Evolutionary conservation across 2,888 invertebrate genomes (phyloP).

Genomic region (Brachyopa scutellaris): DNA sequence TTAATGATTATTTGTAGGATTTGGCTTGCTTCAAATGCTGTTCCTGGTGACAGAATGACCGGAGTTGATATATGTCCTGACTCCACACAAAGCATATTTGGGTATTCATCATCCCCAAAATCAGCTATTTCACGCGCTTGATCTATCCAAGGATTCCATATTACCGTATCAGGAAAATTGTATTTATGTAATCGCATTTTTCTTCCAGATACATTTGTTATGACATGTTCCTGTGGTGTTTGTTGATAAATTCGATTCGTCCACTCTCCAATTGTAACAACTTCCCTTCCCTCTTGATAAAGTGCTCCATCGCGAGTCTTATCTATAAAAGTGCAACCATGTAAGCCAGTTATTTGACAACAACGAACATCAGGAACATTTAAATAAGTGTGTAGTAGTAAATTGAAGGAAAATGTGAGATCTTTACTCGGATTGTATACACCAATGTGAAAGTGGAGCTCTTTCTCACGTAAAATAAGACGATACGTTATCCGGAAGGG

Average conservation of each 20-base stretch:
- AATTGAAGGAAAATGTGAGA: constrained; percentile 94
- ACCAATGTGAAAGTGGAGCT: constrained; percentile 95
- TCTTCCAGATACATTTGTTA: constrained; percentile 94
- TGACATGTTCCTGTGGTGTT: constrained; percentile 95
- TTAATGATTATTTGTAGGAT: too few species aligned
- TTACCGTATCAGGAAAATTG: constrained; percentile 96
- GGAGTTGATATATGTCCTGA: constrained; percentile 95
- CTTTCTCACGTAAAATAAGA: constrained; percentile 94
- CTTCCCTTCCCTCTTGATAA: constrained; percentile 95
- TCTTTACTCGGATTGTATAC: constrained; percentile 97
- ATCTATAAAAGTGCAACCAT: constrained; percentile 94
- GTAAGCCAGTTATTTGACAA: constrained; percentile 95
- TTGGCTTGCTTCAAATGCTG: constrained; percentile 95
- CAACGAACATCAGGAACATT: constrained; percentile 96
- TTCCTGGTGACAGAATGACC: constrained; percentile 93
- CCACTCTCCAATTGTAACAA: constrained; percentile 94
- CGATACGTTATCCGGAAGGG: constrained; percentile 97
- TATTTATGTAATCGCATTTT: constrained; percentile 97
- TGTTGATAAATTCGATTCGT: constrained; percentile 97
- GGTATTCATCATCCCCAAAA: constrained; percentile 98
- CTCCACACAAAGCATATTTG: constrained; percentile 98
- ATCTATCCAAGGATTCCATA: constrained; percentile 98
- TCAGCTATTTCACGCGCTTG: constrained; percentile 95
- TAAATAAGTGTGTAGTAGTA: constrained; percentile 97
- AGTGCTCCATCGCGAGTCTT: constrained; percentile 93